Evolutionary conservation across 2,797 vertebrate genomes (phyloP), one percentile per base, ranked within the genome.

Genomic region (Anguilla pacifica): DNA sequence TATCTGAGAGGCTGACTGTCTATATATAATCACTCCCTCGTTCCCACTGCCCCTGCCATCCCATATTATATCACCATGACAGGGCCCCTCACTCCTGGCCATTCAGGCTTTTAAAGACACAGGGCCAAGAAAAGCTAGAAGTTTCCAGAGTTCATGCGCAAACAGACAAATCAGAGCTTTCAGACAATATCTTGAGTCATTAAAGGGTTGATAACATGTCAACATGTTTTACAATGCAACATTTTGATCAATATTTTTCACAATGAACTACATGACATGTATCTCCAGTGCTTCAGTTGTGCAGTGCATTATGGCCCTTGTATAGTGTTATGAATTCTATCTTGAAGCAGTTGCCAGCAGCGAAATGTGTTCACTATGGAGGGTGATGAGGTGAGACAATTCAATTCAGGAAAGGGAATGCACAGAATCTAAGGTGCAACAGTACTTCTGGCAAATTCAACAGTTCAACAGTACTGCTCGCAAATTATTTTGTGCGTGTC

Each of bases 11-110:
- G 81, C 82, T 61, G 82, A 25, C 28, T 19, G n/a, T 53, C 88
- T 87, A 84, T 87, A 87, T 89, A 86, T 87, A 89, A 74, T 35
- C 79, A 72, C n/a, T 25, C 83, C 59, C 82, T 53, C 88, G 61
- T 39, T 31, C 61, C 51, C 53, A 61, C 35, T n/a, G 61, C 53
- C 67, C 64, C 67, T 59, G 70, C 55, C 70, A 64, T 70, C 82
- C 31, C 85, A 77, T 89, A 86, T 84, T 87, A 84, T 67, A 84
- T 84, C 64, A 84, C 53, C 35, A 59, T 61, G 55, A 22, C 85
- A 74, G n/a, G 70, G 46, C 85, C 72, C 64, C 53, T 22, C 25
- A 59, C 43, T 57, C 28, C 43, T n/a, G 13, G 13, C 59, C 28
- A 11, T 83, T 83, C 55, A 57, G 46, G 79, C 85, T 86, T 86